Evolutionary conservation across 2,797 vertebrate species (phyloP), one percentile per base, ranked within the genome.

Genomic region (Trachurus trachurus): DNA sequence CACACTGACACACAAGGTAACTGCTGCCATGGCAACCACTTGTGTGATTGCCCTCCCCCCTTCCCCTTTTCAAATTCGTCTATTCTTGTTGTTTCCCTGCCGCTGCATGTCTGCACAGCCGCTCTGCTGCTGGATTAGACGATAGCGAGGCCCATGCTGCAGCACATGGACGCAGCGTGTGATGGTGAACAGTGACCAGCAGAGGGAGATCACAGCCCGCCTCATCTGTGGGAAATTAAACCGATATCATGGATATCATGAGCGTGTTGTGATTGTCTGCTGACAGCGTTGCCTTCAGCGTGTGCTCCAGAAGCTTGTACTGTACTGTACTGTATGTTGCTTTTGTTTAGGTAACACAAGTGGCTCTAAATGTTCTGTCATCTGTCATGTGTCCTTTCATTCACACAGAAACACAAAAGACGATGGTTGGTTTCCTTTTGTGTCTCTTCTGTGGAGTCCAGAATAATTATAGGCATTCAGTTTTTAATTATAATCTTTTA

Each of bases 1-100:
- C 91, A 94, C 83, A 90, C 94, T 92, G 96, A 96, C 88, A 94
- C 94, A 85, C 94, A 96, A 96, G 97, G 97, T 97, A 97, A 95
- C 87, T 80, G 91, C 91, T 91, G 52, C 89, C 70, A 88, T 86
- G 89, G 87, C 93, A 87, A 91, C 78, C 1, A 58, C 90, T 87
- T 86, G 79, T 87, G 83, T 89, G 71, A 75, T 42, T 39, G 15
- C 6, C 13, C 42, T 8, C 4, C 1, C 3, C 17, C 13, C 8
- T 6, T 6, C 2, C 8, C 39, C 22, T 2, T 1, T 42, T 11
- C 40, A 42, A 42, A 6, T 75, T 50, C 9, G 6, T 64, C 40
- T 1, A 0, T 15, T 56, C 16, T 75, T 26, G 26, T 75, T 26
- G 26, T 73, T 8, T 53, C 34, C 8, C 26, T 39, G 31, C 19